A percentile compares a stretch with the other conserved stretches of the same genome.
Evolutionary conservation across 53 echinoderm and acorn worm species (phyloP).

Genomic region (Crossaster papposus): DNA sequence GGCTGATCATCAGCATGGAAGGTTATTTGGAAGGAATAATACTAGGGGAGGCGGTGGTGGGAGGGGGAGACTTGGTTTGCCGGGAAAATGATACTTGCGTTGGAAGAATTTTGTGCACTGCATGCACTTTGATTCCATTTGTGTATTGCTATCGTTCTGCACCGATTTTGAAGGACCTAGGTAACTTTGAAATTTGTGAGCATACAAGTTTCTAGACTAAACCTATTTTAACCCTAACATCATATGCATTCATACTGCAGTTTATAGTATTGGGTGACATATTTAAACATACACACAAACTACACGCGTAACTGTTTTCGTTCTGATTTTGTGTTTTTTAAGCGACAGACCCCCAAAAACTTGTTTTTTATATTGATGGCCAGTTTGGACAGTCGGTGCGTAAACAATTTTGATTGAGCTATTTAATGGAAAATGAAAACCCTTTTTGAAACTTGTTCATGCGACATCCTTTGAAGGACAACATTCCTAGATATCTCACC

Average conservation of each 20-base stretch:
- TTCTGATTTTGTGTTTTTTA: too few species aligned
- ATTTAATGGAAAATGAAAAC: neutral
- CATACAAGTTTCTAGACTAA: neutral
- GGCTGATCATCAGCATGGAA: neutral
- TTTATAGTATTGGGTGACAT: too few species aligned
- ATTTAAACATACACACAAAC: too few species aligned
- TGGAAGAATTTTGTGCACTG: neutral
- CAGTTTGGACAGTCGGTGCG: neutral
- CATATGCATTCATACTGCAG: too few species aligned
- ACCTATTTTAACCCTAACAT: neutral
- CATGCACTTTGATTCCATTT: neutral
- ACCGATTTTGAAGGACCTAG: neutral
- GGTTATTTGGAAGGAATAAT: neutral
- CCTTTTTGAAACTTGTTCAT: conserved; percentile 4
- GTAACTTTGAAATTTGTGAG: neutral
- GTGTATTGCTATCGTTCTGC: neutral
- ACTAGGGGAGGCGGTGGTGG: neutral
- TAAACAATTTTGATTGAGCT: neutral
- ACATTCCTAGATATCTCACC: neutral
- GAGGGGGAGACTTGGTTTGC: neutral
- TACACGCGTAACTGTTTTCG: too few species aligned
- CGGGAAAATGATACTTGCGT: neutral
- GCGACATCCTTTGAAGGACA: neutral
- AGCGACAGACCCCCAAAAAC: too few species aligned
- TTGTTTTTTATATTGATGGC: too few species aligned